phyloP scores from a whole-genome alignment of 2,113 vertebrate genomes.

The Corvus cornix region DNA sequence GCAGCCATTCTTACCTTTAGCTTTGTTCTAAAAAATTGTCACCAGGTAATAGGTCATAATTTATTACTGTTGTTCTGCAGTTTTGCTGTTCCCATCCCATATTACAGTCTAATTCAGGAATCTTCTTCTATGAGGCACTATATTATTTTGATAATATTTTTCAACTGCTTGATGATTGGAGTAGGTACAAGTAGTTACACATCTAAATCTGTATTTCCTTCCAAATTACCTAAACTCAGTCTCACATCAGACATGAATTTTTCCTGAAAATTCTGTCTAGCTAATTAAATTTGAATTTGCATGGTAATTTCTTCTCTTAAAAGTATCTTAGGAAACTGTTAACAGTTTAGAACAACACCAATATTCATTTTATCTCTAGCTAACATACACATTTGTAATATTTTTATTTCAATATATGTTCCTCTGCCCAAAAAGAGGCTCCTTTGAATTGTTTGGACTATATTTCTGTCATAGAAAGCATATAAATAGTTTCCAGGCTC shows the following conservation, averaged over 20 bases:
- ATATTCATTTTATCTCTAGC: not conserved
- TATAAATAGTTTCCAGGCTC: not conserved
- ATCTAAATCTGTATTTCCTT: not conserved
- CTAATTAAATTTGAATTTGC: not conserved
- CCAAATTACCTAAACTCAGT: not conserved
- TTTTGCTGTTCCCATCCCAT: not conserved
- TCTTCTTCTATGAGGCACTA: not conserved
- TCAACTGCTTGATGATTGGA: not conserved
- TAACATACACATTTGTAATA: not conserved
- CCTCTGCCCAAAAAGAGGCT: not conserved
- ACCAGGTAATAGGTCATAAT: not conserved
- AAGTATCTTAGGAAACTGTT: not conserved
- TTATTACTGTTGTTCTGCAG: not conserved
- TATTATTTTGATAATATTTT: conserved; percentile 14
- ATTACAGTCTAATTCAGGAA: not conserved
- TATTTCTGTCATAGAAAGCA: not conserved
- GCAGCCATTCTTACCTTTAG: not conserved
- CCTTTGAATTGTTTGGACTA: not conserved
- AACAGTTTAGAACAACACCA: not conserved
- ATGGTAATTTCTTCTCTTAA: not conserved
- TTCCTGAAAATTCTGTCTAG: not conserved
- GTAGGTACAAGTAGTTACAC: not conserved
- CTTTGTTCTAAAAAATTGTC: not conserved
- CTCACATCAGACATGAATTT: not conserved
- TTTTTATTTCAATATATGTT: not conserved